Evolutionary conservation across 2,888 invertebrate genomes (phyloP).

Genomic region (Diaphora mendica): DNA sequence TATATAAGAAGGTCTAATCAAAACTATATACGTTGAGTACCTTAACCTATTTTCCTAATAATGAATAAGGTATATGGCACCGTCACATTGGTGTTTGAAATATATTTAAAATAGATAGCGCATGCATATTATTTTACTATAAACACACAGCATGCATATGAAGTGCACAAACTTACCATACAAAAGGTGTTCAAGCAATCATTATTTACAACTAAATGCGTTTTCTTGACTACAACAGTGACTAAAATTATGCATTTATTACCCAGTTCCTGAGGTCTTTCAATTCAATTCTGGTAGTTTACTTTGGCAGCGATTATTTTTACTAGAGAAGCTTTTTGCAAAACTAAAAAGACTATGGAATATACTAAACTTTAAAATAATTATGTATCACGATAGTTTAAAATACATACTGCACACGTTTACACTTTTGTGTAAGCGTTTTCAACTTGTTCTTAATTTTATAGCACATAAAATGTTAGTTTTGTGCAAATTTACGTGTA

Average conservation of each 20-base stretch:
- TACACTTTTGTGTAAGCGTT: too few species aligned
- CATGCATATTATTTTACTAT: background rate
- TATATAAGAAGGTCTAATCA: background rate
- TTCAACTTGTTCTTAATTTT: too few species aligned
- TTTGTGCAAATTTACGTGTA: too few species aligned
- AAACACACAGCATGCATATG: conserved; percentile 8
- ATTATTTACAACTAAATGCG: background rate
- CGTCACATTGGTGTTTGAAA: background rate
- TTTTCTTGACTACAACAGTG: background rate
- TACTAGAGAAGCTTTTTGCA: background rate
- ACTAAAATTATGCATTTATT: background rate
- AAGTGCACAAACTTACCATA: conserved; percentile 8
- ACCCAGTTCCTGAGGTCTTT: background rate
- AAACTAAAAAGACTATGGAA: too few species aligned
- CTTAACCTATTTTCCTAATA: background rate
- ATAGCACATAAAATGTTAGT: too few species aligned
- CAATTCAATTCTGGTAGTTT: background rate
- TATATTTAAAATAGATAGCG: background rate
- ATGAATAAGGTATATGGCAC: background rate
- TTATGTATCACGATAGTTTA: background rate
- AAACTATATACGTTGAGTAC: background rate
- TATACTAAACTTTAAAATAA: too few species aligned
- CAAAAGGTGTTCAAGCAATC: background rate
- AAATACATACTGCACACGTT: too few species aligned
- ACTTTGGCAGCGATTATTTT: background rate